These are phyloP conservation scores for Agonopterix subpropinquella DNA, from an alignment of 2,888 invertebrate species.

Conservation along the genomic window DNA sequence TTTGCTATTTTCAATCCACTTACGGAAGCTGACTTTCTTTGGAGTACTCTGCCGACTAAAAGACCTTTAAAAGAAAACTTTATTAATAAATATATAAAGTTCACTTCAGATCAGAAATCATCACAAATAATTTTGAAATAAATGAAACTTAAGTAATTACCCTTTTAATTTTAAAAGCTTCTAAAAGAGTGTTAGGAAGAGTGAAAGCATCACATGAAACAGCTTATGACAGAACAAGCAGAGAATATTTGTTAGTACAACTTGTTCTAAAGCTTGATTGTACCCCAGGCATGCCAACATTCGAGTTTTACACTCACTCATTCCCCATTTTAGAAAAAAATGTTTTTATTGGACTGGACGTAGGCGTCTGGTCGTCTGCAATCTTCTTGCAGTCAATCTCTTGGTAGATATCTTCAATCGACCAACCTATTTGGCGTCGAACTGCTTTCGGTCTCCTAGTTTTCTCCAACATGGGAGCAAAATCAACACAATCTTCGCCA, in stretches of 20 bases:
- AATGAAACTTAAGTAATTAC: not conserved
- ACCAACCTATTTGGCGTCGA: conserved; percentile 68
- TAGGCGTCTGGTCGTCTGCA: conserved; percentile 53
- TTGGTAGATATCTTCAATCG: conserved; percentile 68
- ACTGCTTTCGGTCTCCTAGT: conserved; percentile 55
- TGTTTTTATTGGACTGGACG: conserved; percentile 63
- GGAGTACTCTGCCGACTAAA: conserved; percentile 65
- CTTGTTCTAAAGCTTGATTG: not conserved
- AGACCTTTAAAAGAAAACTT: conserved; percentile 28
- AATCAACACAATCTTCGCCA: conserved; percentile 58
- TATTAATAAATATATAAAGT: not conserved
- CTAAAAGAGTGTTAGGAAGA: not conserved
- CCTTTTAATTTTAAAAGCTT: conserved; percentile 19
- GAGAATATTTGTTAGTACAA: not conserved
- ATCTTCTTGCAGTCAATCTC: conserved; percentile 64
- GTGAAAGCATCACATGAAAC: no score
- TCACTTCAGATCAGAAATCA: not conserved
- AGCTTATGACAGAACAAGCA: no score
- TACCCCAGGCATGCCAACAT: conserved; percentile 57
- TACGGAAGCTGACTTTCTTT: conserved; percentile 63
- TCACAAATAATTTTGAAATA: not conserved
- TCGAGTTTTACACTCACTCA: conserved; percentile 58
- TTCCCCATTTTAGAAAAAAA: conserved; percentile 65
- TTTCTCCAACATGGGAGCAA: conserved; percentile 55
- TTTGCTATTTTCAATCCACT: conserved; percentile 62